Evolutionary conservation across 2,888 invertebrate genomes (phyloP).

Genomic region (Aphidius colemani): DNA sequence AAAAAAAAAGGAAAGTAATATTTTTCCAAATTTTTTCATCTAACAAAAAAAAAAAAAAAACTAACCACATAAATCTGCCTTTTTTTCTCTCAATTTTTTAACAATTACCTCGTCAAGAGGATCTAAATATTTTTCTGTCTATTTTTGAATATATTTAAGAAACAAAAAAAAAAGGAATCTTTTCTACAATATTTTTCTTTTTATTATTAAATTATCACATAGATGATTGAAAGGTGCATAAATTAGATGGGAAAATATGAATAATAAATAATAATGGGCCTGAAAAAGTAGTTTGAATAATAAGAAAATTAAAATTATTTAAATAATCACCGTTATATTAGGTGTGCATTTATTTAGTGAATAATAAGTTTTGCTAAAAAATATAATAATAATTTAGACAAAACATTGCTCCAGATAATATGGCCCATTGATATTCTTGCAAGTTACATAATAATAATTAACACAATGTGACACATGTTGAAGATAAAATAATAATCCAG

Average conservation of each 20-base stretch:
- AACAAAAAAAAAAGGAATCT: constrained; percentile 13
- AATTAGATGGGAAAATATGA: too few species aligned
- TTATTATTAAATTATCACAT: too few species aligned
- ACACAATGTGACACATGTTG: neutral
- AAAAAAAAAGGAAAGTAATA: constrained; percentile 19
- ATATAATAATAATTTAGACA: neutral
- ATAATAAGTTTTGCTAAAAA: neutral
- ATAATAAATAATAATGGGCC: constrained; percentile 23
- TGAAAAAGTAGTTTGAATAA: too few species aligned
- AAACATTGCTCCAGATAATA: constrained; percentile 35
- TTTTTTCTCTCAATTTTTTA: constrained; percentile 3
- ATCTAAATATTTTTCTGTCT: constrained; percentile 51
- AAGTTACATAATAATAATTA: neutral
- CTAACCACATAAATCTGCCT: too few species aligned
- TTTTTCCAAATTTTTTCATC: constrained; percentile 19
- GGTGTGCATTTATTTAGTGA: too few species aligned
- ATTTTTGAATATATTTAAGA: constrained; percentile 22
- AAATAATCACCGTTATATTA: too few species aligned
- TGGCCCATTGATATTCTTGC: constrained; percentile 32
- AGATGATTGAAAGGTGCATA: too few species aligned
- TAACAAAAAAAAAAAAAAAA: neutral
- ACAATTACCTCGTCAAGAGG: constrained; percentile 25
- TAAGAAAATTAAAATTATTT: too few species aligned
- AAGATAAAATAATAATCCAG: constrained; percentile 7
- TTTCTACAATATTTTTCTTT: too few species aligned